Conservation (phyloP, 2,888 invertebrate genomes). For the Hirtodrosophila alboralis region DNA sequence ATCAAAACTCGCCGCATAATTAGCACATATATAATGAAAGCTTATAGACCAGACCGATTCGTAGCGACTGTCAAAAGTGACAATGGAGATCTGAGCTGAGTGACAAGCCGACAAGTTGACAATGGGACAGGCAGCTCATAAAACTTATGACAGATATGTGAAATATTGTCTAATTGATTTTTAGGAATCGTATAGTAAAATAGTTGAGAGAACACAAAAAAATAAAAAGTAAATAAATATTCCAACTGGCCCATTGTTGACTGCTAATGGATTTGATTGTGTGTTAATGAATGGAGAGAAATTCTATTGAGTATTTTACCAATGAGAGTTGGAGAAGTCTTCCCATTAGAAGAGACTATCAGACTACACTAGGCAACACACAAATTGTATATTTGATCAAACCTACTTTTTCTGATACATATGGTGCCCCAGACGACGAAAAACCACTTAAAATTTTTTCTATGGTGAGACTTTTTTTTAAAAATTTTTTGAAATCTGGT, state of each 20-base stretch:
- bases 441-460: too few species aligned
- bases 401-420: too few species aligned
- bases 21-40: constrained; percentile 70
- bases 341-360: constrained; percentile 32
- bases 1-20: constrained; percentile 55
- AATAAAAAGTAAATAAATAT: too few species aligned
- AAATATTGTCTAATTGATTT: constrained; percentile 73
- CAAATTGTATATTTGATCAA: too few species aligned
- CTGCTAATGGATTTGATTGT: constrained; percentile 74
- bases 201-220: constrained; percentile 12
- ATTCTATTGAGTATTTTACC: constrained; percentile 25
- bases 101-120: constrained; percentile 63
- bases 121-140: constrained; percentile 60
- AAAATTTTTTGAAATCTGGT: too few species aligned
- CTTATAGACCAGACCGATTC: constrained; percentile 59
- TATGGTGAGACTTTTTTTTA: too few species aligned
- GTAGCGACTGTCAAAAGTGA: constrained; percentile 59
- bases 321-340: constrained; percentile 16
- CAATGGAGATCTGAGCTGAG: constrained; percentile 24
- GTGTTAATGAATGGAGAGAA: constrained; percentile 71
- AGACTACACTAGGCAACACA: too few species aligned
- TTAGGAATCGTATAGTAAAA: constrained; percentile 34
- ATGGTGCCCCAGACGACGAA: too few species aligned
- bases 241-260: constrained; percentile 51
- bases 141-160: constrained; percentile 69